Base-by-base conservation (phyloP, 1,140 invertebrate genomes). In the Dinoponera quadriceps region DNA sequence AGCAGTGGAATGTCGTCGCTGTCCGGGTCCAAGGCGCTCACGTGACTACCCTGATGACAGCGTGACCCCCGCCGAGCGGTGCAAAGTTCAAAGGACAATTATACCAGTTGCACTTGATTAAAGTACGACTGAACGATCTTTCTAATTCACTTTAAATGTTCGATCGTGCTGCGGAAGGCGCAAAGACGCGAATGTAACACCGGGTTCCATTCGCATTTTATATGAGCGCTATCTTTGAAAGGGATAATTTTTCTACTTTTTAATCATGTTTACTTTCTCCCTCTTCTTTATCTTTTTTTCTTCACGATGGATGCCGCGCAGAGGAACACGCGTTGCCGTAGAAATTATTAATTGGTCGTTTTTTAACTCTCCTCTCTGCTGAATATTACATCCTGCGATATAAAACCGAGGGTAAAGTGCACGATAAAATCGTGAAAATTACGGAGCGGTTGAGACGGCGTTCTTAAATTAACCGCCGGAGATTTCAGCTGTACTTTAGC, bases 1-100 rank as follows among this genome's bases (percentile, higher is more conserved):
- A 92, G 92, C 82, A 95, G 89, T 55, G 93, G 93, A 89, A 93
- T 92, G 90, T 94, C 93, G 68, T 94, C 94, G 89, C 88, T 93
- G 74, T 93, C 93, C 69, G 91, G 86, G 82, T 93, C 93, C 87
- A 92, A 90, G 83, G 90, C 90, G 90, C 92, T 92, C 90, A 94
- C 89, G 91, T 93, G 92, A 91, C 91, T 88, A 77, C 91, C 92
- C 93, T 94, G 90, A 91, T 91, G 90, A 85, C 86, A 90, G 71
- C 88, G 85, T 22, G 89, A 87, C 90, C 92, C 92, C 92, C 94
- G 91, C 90, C 93, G 92, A 94, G 92, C 93, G 92, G 90, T 92
- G 91, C 91, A 88, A 92, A 92, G 91, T 93, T 89, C 91, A 83
- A 92, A 91, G 89, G 89, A 91, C 88, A 91, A 93, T 93, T 92